Conservation (phyloP, 2,797 vertebrate species). For the Manis pentadactyla region DNA sequence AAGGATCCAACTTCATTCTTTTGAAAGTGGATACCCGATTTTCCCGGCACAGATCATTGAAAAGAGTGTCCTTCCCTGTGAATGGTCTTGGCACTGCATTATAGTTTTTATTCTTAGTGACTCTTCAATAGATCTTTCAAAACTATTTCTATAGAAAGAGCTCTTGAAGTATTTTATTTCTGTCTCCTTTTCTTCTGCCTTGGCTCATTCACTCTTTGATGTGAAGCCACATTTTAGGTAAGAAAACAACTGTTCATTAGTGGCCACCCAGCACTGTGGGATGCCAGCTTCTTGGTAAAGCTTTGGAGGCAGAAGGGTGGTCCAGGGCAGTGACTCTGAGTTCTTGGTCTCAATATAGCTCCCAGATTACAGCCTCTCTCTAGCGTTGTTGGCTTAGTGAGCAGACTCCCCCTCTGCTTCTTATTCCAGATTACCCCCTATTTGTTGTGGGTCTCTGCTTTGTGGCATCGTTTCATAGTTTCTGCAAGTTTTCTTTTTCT, state of each 20-base stretch:
- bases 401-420: neutral
- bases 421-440: neutral
- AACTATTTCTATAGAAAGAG: neutral
- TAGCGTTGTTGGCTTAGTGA: neutral
- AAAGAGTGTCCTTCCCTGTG: neutral
- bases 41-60: neutral
- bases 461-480: neutral
- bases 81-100: neutral
- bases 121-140: neutral
- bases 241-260: slow-evolving; percentile 4
- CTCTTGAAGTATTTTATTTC: slow-evolving; percentile 47
- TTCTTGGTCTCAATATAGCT: neutral
- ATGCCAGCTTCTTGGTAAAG: neutral
- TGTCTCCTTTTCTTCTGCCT: neutral
- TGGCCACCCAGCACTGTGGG: neutral
- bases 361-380: neutral
- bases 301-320: slow-evolving; percentile 19
- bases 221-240: slow-evolving; percentile 4
- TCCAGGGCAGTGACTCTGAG: neutral
- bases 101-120: neutral
- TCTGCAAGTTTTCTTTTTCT: neutral
- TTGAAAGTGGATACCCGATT: neutral
- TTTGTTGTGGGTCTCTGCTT: neutral
- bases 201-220: slow-evolving; percentile 11
- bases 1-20: neutral